These are phyloP conservation scores for Euglossa dilemma DNA, from an alignment of 1,140 invertebrate species.

Conservation along the genomic window DNA sequence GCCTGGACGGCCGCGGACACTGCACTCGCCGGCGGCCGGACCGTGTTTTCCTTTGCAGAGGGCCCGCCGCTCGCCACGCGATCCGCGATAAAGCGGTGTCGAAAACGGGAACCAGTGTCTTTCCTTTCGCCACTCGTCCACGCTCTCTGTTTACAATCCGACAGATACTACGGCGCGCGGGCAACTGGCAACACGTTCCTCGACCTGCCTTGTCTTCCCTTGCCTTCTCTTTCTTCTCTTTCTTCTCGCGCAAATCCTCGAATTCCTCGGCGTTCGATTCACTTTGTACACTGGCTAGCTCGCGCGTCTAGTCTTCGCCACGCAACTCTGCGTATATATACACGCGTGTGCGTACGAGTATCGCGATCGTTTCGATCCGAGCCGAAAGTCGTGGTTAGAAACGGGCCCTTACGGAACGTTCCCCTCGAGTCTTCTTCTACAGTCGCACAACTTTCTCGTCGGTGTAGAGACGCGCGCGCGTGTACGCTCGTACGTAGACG, in stretches of 20 bases:
- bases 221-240: background rate
- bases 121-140: background rate
- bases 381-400: background rate
- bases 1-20: background rate
- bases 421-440: background rate
- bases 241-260: no score
- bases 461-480: no score
- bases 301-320: background rate
- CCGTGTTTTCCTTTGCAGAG: background rate
- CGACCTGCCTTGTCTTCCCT: background rate
- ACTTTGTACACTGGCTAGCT: background rate
- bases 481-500: background rate
- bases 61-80: background rate
- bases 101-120: background rate
- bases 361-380: background rate
- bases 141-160: background rate
- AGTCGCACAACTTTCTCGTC: background rate
- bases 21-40: background rate
- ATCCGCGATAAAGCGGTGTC: background rate
- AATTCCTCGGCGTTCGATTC: background rate
- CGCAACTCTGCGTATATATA: background rate
- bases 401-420: conserved; percentile 10
- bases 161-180: background rate
- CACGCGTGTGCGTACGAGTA: no score
- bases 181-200: background rate